Evolutionary conservation across 2,797 vertebrate species (phyloP).

Genomic region (Emys orbicularis): DNA sequence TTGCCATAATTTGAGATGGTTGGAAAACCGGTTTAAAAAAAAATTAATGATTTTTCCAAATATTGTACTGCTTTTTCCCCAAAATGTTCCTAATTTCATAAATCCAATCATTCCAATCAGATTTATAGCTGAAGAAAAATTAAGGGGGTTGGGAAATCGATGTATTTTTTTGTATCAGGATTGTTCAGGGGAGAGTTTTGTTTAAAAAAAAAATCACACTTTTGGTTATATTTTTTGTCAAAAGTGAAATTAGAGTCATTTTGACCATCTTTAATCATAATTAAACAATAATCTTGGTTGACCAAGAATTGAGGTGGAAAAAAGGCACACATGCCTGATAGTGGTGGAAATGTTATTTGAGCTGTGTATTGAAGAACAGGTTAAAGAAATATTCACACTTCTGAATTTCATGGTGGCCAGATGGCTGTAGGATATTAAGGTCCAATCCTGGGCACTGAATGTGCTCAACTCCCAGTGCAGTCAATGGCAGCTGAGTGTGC

Average conservation of each 20-base stretch:
- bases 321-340: accelerated
- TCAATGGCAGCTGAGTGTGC: background rate
- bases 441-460: background rate
- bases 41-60: background rate
- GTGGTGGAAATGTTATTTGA: background rate
- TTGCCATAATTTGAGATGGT: background rate
- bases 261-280: background rate
- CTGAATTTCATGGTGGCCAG: background rate
- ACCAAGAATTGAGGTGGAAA: background rate
- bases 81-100: background rate
- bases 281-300: background rate
- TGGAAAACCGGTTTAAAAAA: background rate
- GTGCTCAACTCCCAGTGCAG: background rate
- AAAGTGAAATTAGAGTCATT: background rate
- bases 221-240: background rate
- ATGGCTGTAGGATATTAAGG: background rate
- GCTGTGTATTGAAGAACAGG: background rate
- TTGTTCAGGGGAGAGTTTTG: background rate
- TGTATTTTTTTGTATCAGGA: background rate
- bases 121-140: background rate
- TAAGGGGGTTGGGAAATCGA: background rate
- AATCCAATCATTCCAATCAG: background rate
- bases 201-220: background rate
- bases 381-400: background rate
- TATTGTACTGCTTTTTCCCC: background rate